Evolutionary conservation across 1,140 invertebrate species (phyloP).

Genomic region (Brachionus sp.): DNA sequence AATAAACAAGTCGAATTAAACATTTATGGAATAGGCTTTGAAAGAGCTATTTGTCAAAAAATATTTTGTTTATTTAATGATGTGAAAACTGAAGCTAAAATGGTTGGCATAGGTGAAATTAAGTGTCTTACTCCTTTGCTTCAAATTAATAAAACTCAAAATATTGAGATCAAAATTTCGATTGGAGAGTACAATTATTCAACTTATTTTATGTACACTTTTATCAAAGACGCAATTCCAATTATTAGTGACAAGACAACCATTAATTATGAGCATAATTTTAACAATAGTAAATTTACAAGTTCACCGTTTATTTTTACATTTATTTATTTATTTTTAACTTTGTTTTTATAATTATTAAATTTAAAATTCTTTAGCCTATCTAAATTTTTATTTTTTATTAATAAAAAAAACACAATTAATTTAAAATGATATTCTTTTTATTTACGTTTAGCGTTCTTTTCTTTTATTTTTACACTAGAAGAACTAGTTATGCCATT

Average conservation of each 20-base stretch:
- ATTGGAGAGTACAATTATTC: not conserved
- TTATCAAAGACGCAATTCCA: not conserved
- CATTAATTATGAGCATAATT: not conserved
- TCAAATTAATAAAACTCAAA: not conserved
- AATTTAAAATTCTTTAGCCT: not conserved
- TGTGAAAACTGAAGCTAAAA: not conserved
- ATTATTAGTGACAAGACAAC: not conserved
- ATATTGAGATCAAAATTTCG: not conserved
- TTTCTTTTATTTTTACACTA: too few species aligned
- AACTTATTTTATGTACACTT: not conserved
- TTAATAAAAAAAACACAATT: too few species aligned
- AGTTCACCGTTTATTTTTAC: too few species aligned
- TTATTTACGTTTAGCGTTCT: too few species aligned
- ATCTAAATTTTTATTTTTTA: too few species aligned
- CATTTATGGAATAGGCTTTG: conserved; percentile 29
- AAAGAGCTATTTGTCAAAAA: conserved; percentile 32
- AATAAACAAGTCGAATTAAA: not conserved
- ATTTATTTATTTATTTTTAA: not conserved
- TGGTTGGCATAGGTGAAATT: conserved; percentile 14
- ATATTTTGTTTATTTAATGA: conserved; percentile 15
- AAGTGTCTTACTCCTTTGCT: conserved; percentile 8
- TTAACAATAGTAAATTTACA: not conserved
- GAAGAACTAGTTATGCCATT: too few species aligned
- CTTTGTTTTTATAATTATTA: not conserved
- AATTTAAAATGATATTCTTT: too few species aligned